A percentile compares a stretch with the other conserved stretches of the same genome.
Conservation (phyloP, 2,113 vertebrate species). For the Callipepla californica region DNA sequence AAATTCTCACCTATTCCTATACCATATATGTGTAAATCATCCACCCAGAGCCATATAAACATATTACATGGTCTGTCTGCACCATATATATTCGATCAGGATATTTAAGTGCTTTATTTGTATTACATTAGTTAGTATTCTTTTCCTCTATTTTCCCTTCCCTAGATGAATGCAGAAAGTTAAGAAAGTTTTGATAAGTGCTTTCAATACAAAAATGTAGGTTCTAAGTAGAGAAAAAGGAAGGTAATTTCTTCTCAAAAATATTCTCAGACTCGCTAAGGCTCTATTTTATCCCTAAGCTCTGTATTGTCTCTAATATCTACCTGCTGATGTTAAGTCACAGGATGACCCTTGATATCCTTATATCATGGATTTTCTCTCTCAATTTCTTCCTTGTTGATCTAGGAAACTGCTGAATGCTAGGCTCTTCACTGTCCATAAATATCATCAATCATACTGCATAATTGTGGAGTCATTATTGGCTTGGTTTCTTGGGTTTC, state of each 20-base stretch:
- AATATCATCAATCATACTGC: conserved; percentile 51
- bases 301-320: neutral
- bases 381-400: conserved; percentile 71
- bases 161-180: neutral
- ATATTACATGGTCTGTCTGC: neutral
- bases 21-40: neutral
- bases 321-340: conserved; percentile 38
- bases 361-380: conserved; percentile 69
- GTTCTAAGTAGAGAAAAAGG: neutral
- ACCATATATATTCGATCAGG: neutral
- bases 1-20: fast-evolving
- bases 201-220: neutral
- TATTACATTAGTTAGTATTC: neutral
- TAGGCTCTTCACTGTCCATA: conserved; percentile 41
- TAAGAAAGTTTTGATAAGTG: neutral
- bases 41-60: neutral
- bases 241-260: conserved; percentile 26
- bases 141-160: neutral
- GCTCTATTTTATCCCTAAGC: conserved; percentile 13
- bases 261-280: conserved; percentile 55
- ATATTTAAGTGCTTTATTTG: neutral
- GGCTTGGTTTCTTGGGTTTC: conserved; percentile 31
- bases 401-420: conserved; percentile 73
- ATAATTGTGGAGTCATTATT: neutral
- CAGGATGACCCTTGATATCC: conserved; percentile 61